Evolutionary conservation across 1,140 invertebrate species (phyloP).

Genomic region (Varroa destructor): DNA sequence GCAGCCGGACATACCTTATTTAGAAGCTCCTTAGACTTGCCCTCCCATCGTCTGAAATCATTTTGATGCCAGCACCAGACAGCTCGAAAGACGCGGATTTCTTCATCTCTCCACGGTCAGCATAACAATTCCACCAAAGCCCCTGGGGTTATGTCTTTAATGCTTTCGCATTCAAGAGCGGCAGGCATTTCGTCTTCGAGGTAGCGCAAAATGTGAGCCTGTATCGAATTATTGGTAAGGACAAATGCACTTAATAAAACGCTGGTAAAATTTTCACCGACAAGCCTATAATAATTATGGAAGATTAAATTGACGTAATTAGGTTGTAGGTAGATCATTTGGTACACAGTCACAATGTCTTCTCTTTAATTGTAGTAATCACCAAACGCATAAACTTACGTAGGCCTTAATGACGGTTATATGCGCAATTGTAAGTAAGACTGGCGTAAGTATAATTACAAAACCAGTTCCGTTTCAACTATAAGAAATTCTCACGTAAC

Average conservation of each 20-base stretch:
- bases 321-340: no score
- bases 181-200: constrained; percentile 7
- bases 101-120: not conserved
- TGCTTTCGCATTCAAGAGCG: constrained; percentile 3
- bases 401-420: no score
- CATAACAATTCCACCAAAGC: not conserved
- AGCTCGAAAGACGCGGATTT: constrained; percentile 13
- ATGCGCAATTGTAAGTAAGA: no score
- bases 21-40: constrained; percentile 17
- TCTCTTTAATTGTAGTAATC: no score
- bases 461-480: no score
- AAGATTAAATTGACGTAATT: no score
- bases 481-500: no score
- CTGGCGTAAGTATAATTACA: no score
- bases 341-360: no score
- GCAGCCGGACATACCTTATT: not conserved
- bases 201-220: constrained; percentile 7
- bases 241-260: not conserved
- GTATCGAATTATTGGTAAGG: not conserved
- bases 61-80: constrained; percentile 14
- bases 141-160: not conserved
- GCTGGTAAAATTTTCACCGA: not conserved
- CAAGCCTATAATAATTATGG: no score
- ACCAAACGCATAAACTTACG: no score
- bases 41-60: constrained; percentile 20